Base-by-base conservation (phyloP, 1,140 invertebrate genomes). In the Yoshiicerus persimilis region DNA sequence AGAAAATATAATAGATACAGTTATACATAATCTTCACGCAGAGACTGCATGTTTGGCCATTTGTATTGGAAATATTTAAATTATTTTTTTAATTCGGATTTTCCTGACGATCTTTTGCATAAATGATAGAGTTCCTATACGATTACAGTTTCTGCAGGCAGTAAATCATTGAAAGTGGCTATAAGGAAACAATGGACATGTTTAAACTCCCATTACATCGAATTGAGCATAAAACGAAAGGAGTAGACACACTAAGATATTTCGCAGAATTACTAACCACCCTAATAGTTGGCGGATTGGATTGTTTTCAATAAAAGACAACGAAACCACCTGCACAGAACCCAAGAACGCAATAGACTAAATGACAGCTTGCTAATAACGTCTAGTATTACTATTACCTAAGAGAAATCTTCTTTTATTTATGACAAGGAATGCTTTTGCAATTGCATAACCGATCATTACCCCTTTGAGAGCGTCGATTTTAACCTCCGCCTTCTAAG, bases 301-400 rank as follows among this genome's bases (percentile, higher is more conserved):
- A 56, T 56, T 56, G 47, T 56, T 56, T 56, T 56, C 47, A 56
- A 56, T 56, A 16, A 56, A 80, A n/a, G 32, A 34, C 30, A 77
- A 36, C 6, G 27, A 34, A 80, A 75, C 66, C 75, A 80, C 75
- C 75, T 80, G 75, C 75, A 80, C n/a, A 80, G 38, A 80, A 9
- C 4, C 1, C 32, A 36, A 6, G 20, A 4, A 36, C 20, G 20
- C n/a, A n/a, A n/a, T n/a, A n/a, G n/a, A 36, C 32, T 34, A 80
- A 80, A 80, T 80, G 75, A 80, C 75, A 80, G 75, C 32, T 80
- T 36, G 75, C 75, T 80, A 80, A 80, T 80, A 80, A 80, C 75
- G 38, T 27, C 66, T 30, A 66, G 62, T 66, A 23, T 66, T 66
- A 32, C 4, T 4, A 70, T 30, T 70, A 70, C 66, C 66, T 70